Base-by-base conservation (phyloP, 2,888 invertebrate genomes). In the Oeneis ivallda region DNA sequence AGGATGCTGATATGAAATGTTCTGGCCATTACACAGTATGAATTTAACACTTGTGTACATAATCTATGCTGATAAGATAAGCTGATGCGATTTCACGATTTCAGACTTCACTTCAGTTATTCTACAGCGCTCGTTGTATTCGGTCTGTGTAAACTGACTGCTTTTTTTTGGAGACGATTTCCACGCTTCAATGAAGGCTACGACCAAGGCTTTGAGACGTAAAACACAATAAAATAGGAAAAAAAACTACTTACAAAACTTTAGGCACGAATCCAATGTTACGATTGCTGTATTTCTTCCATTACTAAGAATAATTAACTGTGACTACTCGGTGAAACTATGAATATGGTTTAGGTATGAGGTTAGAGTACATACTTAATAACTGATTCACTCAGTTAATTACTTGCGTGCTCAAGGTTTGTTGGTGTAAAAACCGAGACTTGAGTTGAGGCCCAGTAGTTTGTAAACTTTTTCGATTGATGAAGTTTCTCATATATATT, bases 21-120 rank as follows among this genome's bases (percentile, higher is more conserved):
- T 84, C 79, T 85, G 85, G 72, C 86, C 87, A 86, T 86, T 85
- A 85, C 85, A 85, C 76, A 79, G 79, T 75, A 82, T 77, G 78
- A 79, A 84, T 79, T 80, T 79, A 75, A 83, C 89, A 88, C 87
- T 87, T 89, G 90, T 87, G 84, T 85, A 89, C 87, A 89, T 87
- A 89, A 87, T 90, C 89, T 88, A 77, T 73, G 71, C 67, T 81
- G 91, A 91, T 91, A 91, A 90, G 90, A 90, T 91, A 87, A 79
- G 72, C 60, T 61, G 50, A 61, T 61, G 61, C 67, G 66, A 66
- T 70, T 65, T 58, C 49, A 17, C 37, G 70, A 68, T 68, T 73
- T 75, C n/a, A n/a, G n/a, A n/a, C n/a, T n/a, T n/a, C n/a, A n/a
- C n/a, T n/a, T n/a, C 72, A 76, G 74, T 75, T 70, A 68, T 74